Percentiles rank a stretch among this genome's conserved stretches.
Conservation (phyloP, 2,888 invertebrate genomes). For the Julus scandinavius region DNA sequence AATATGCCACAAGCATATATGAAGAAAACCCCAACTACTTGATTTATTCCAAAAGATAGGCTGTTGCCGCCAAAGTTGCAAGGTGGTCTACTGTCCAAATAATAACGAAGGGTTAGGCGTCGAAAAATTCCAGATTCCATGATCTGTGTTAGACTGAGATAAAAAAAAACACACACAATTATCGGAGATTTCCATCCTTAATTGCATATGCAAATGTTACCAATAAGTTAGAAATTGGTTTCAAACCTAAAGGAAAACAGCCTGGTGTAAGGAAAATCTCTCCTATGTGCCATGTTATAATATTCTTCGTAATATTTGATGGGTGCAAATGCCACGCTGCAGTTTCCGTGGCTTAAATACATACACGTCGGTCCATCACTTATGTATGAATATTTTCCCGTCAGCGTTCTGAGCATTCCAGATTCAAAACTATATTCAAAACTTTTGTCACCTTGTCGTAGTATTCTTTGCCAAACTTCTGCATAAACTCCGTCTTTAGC, state of each 20-base stretch:
- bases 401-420: constrained; percentile 6
- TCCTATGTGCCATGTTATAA: constrained; percentile 53
- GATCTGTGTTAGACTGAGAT: constrained; percentile 47
- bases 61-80: constrained; percentile 30
- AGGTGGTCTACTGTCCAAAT: constrained; percentile 47
- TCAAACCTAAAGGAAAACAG: constrained; percentile 50
- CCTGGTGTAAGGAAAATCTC: constrained; percentile 55
- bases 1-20: constrained; percentile 33
- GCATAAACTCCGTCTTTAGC: constrained; percentile 49
- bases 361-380: constrained; percentile 50
- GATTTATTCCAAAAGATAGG: constrained; percentile 48
- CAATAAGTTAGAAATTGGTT: background rate
- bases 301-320: constrained; percentile 52
- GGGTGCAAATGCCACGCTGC: constrained; percentile 52
- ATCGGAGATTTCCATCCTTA: no score
- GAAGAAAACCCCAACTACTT: constrained; percentile 52
- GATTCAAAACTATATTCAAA: constrained; percentile 48
- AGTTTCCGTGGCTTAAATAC: constrained; percentile 50
- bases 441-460: constrained; percentile 50
- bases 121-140: constrained; percentile 55
- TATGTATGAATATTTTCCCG: constrained; percentile 49
- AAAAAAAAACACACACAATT: background rate
- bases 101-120: constrained; percentile 46
- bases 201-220: no score
- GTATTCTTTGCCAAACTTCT: constrained; percentile 52